Evolutionary conservation across 2,113 vertebrate genomes (phyloP), one percentile per base, ranked within the genome.

Genomic region (Anguilla rostrata): DNA sequence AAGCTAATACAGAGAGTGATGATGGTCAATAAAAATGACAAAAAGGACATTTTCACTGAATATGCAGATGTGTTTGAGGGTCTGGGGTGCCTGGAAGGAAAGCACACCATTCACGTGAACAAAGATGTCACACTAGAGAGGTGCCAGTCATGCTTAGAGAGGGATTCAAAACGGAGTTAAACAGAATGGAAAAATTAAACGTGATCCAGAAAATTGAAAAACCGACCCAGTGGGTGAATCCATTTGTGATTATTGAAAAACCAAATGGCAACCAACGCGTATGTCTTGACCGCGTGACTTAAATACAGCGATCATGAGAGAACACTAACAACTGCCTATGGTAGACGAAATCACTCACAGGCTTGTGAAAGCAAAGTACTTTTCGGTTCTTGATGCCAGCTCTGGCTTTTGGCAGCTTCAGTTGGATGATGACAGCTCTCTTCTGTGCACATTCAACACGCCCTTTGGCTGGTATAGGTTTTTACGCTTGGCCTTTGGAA

Each of bases 381-480:
- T 85, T 82, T 75, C 84, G 66, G 82, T 81, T 29, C 39, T 89
- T 11, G 86, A 89, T 43, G 81, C 86, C 84, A 89, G 86, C 22
- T 89, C 86, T 84, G 86, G 86, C 16, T 87, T 86, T 84, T 89
- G 88, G 84, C 86, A 87, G 86, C 81, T 87, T 7, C 87, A 86
- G 56, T 56, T 89, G 71, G 88, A 87, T 29, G 82, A 89, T 8
- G 81, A 53, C 56, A 87, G 86, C 84, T 86, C 81, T 81, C 34
- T 34, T 11, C 88, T 87, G 3, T 89, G 82, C 83, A 84, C 84
- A 2, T 82, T 82, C 29, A 89, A 84, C 84, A 84, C 88, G 34
- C 34, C 78, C 14, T 89, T 86, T 84, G 88, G 75, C 11, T 7
- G n/a, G 7, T 86, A 20, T 41, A 14, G 75, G 46, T 71, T 84